phyloP scores from a whole-genome alignment of 2,797 vertebrate species.

The Channa striata region DNA sequence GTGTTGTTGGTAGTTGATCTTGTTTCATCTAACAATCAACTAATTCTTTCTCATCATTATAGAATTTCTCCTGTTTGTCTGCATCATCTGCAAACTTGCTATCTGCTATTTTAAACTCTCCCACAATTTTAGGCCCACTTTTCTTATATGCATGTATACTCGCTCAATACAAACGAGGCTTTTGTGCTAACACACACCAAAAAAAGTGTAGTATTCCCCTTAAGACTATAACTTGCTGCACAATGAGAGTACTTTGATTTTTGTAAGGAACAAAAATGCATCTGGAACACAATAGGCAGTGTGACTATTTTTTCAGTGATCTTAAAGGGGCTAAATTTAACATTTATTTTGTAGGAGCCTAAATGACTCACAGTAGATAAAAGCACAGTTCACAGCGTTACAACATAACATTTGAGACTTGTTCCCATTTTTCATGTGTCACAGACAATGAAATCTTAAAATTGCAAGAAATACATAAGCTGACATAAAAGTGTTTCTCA shows the following conservation, averaged over 20 bases:
- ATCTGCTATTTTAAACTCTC: no score
- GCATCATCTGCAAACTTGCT: conserved; percentile 15
- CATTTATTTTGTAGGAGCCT: not conserved
- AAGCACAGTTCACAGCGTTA: not conserved
- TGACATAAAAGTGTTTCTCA: not conserved
- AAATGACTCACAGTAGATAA: not conserved
- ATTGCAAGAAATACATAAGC: not conserved
- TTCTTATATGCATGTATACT: no score
- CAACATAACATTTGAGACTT: not conserved
- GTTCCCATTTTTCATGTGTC: not conserved
- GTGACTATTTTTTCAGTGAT: no score
- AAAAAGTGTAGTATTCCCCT: no score
- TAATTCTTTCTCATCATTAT: conserved; percentile 18
- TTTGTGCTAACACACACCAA: no score
- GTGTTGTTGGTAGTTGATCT: conserved; percentile 49
- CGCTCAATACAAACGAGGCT: not conserved
- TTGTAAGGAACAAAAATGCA: no score
- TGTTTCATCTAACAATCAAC: conserved; percentile 20
- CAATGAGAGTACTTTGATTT: no score
- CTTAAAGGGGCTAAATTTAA: not conserved
- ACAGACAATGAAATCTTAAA: not conserved
- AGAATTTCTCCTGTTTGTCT: not conserved
- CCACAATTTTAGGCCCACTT: no score
- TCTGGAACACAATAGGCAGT: no score
- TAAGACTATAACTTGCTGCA: no score